These are phyloP conservation scores for Drosophila pachea DNA, from an alignment of 1,140 invertebrate genomes.

Conservation along the genomic window DNA sequence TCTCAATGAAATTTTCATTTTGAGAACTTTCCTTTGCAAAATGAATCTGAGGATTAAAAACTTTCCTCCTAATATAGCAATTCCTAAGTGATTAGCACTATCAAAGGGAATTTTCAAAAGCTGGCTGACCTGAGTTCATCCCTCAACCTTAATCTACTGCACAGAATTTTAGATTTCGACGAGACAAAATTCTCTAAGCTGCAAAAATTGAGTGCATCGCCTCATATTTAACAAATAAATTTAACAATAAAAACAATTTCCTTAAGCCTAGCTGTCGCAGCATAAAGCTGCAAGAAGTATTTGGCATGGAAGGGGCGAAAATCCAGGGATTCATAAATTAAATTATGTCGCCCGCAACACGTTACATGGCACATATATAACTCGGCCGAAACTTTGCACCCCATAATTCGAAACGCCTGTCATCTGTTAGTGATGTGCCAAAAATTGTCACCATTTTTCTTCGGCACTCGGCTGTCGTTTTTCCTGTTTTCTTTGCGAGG, in stretches of 20 bases:
- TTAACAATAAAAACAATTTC: neutral
- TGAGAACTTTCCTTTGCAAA: too few relatives aligned
- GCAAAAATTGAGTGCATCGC: neutral
- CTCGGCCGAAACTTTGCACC: constrained; percentile 30
- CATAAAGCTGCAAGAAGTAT: neutral
- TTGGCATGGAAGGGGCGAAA: neutral
- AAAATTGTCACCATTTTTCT: constrained; percentile 43
- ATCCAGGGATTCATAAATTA: constrained; percentile 38
- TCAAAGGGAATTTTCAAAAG: too few relatives aligned
- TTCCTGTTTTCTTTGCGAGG: constrained; percentile 1
- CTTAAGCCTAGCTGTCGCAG: neutral
- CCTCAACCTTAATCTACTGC: too few relatives aligned
- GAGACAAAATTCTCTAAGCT: neutral
- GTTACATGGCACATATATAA: constrained; percentile 8
- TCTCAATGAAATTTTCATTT: too few relatives aligned
- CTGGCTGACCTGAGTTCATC: too few relatives aligned
- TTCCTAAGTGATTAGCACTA: too few relatives aligned
- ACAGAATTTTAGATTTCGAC: too few relatives aligned
- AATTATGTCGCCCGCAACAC: constrained; percentile 28
- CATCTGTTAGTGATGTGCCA: constrained; percentile 55
- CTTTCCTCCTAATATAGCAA: too few relatives aligned
- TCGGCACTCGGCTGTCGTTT: constrained; percentile 26
- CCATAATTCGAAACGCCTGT: constrained; percentile 26
- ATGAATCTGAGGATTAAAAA: too few relatives aligned
- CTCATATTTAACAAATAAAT: neutral